Evolutionary conservation across 2,113 vertebrate species (phyloP).

Genomic region (Collichthys lucidus): DNA sequence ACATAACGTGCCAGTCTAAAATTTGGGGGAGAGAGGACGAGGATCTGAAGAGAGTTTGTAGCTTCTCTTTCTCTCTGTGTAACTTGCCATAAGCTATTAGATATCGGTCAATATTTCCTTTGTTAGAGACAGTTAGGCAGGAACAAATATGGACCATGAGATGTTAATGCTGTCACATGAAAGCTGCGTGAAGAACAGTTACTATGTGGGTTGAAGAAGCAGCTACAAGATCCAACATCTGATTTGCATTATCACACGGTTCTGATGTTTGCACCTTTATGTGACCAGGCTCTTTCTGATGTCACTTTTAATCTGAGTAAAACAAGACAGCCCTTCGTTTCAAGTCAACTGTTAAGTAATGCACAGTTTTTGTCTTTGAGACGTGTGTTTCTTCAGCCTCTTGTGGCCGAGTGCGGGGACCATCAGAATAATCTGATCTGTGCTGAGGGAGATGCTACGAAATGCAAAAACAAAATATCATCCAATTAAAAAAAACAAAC

Average conservation of each 20-base stretch:
- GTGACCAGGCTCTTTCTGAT: conserved; percentile 20
- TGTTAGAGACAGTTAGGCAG: conserved; percentile 46
- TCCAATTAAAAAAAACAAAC: neutral
- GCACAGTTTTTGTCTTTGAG: conserved; percentile 1
- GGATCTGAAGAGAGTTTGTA: conserved; percentile 86
- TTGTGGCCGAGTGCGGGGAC: conserved; percentile 19
- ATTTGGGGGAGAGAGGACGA: conserved; percentile 68
- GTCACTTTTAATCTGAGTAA: conserved; percentile 27
- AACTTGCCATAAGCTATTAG: conserved; percentile 88
- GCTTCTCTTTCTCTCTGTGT: conserved; percentile 85
- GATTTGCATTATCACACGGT: conserved; percentile 9
- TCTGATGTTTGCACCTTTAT: conserved; percentile 24
- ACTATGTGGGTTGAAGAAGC: neutral
- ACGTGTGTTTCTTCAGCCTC: conserved; percentile 5
- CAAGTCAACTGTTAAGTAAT: neutral
- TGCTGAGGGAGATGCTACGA: conserved; percentile 13
- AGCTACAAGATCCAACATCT: neutral
- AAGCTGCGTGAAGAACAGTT: conserved; percentile 7
- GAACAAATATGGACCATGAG: conserved; percentile 31
- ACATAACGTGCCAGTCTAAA: conserved; percentile 93
- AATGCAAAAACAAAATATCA: conserved; percentile 32
- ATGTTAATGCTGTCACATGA: conserved; percentile 15
- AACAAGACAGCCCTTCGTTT: conserved; percentile 15
- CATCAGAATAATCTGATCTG: conserved; percentile 23
- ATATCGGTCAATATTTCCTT: conserved; percentile 82